Percentiles rank a stretch among this genome's conserved stretches.
phyloP scores from a whole-genome alignment of 2,797 vertebrate species.

The Tangara arthus region DNA sequence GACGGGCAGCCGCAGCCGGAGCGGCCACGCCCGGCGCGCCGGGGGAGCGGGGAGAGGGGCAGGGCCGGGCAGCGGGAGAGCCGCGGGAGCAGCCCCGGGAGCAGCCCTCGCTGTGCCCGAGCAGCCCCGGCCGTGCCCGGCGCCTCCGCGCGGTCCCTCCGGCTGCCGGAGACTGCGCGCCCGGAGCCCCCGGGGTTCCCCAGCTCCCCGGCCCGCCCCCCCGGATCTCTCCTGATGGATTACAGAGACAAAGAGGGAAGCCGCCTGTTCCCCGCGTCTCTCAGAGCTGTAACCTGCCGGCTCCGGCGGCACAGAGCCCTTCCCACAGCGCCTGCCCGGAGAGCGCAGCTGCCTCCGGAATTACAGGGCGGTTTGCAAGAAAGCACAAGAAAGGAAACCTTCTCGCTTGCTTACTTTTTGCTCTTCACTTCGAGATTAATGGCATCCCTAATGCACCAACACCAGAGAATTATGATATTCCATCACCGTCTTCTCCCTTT shows the following conservation, averaged over 20 bases:
- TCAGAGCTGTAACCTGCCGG: background rate
- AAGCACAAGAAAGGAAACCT: background rate
- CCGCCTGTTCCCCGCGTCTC: background rate
- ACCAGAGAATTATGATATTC: background rate
- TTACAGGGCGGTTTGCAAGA: background rate
- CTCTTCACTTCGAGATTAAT: background rate
- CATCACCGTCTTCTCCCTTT: background rate
- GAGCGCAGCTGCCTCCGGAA: background rate
- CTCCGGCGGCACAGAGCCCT: background rate
- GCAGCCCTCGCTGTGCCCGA: background rate
- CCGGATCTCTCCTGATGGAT: background rate
- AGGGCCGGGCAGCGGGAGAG: background rate
- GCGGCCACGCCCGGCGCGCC: background rate
- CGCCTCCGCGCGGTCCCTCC: background rate
- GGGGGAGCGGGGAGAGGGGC: background rate
- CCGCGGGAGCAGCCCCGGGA: background rate
- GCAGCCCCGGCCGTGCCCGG: background rate
- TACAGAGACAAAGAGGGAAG: conserved; percentile 8
- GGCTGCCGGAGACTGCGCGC: background rate
- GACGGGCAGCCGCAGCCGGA: conserved; percentile 73
- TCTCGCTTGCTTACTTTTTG: background rate
- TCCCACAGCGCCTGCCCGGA: background rate
- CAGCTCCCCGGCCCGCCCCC: background rate
- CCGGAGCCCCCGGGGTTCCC: background rate
- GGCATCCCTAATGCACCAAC: background rate